These are phyloP conservation scores for Acanthaster planci DNA, from an alignment of 35 echinoderm and acorn worm genomes.

Conservation along the genomic window DNA sequence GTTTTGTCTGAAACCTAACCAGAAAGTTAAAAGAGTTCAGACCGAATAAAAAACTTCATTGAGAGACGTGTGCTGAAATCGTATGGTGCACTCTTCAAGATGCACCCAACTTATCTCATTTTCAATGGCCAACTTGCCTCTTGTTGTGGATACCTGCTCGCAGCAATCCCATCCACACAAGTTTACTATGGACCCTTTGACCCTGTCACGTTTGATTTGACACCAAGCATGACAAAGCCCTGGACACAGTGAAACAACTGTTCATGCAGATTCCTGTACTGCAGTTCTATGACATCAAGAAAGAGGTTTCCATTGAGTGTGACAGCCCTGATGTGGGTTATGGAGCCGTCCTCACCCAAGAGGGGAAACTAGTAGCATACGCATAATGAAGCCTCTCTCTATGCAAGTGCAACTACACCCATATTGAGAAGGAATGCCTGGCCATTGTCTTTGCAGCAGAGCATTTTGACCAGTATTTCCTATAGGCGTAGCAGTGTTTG, in stretches of 20 bases:
- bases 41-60: no score
- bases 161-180: no score
- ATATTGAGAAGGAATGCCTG: constrained; percentile 52
- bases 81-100: no score
- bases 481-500: constrained; percentile 8
- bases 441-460: constrained; percentile 51
- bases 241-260: constrained; percentile 34
- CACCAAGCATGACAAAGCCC: constrained; percentile 25
- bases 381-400: constrained; percentile 32
- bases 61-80: no score
- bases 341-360: constrained; percentile 47
- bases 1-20: no score
- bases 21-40: no score
- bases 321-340: constrained; percentile 51
- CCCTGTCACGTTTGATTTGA: constrained; percentile 25
- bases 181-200: no score
- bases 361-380: constrained; percentile 46
- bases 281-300: constrained; percentile 45
- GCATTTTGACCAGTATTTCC: constrained; percentile 64
- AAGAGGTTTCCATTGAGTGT: constrained; percentile 58
- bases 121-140: no score
- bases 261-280: constrained; percentile 42
- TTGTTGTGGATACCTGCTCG: no score
- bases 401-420: constrained; percentile 40
- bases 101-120: no score